A percentile compares a stretch with the other conserved stretches of the same genome.
Evolutionary conservation across 2,113 vertebrate species (phyloP).

Genomic region (Sebastes schlegelii): DNA sequence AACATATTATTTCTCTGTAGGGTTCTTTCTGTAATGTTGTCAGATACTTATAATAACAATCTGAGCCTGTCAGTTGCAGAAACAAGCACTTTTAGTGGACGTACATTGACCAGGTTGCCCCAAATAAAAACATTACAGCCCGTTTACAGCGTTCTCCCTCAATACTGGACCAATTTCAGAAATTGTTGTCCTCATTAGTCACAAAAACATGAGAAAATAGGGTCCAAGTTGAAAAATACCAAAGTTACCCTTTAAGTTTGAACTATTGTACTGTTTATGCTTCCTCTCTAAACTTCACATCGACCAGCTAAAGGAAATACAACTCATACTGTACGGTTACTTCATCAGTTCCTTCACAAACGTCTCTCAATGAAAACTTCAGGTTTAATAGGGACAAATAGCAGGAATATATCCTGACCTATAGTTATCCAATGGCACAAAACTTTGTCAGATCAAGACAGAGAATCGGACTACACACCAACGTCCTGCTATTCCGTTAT

Average conservation of each 20-base stretch:
- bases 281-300: slow-evolving; percentile 43
- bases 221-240: not conserved
- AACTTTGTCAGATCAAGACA: slow-evolving; percentile 49
- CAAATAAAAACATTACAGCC: too few relatives aligned
- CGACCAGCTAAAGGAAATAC: slow-evolving; percentile 55
- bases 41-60: too few relatives aligned
- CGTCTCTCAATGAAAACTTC: slow-evolving; percentile 25
- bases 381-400: slow-evolving; percentile 49
- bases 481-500: slow-evolving; percentile 27
- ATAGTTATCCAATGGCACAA: slow-evolving; percentile 70
- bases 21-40: too few relatives aligned
- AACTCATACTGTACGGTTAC: slow-evolving; percentile 54
- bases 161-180: too few relatives aligned
- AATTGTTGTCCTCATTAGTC: too few relatives aligned
- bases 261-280: slow-evolving; percentile 47
- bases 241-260: slow-evolving; percentile 31
- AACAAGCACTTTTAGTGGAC: too few relatives aligned
- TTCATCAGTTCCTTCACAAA: slow-evolving; percentile 57
- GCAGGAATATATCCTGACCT: slow-evolving; percentile 41
- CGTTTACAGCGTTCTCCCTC: too few relatives aligned
- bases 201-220: too few relatives aligned
- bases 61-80: too few relatives aligned
- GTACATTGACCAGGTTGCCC: too few relatives aligned
- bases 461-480: slow-evolving; percentile 28
- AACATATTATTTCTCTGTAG: too few relatives aligned